Evolutionary conservation across 2,888 invertebrate species (phyloP).

Genomic region (Polia nebulosa): DNA sequence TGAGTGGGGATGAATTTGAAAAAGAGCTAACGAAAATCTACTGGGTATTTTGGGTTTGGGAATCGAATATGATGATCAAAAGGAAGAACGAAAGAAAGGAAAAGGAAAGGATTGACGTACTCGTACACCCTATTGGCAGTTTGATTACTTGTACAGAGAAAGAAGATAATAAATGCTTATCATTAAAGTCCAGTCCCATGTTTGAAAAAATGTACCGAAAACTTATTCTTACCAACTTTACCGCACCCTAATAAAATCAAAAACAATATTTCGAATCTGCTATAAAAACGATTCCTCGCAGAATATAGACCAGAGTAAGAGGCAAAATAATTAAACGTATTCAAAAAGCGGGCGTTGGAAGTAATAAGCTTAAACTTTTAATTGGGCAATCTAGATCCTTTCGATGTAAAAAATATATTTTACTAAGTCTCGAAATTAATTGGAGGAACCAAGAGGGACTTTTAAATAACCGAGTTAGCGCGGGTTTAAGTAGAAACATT

Average conservation of each 20-base stretch:
- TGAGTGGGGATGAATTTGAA: background rate
- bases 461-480: slow-evolving; percentile 62
- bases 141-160: background rate
- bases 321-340: slow-evolving; percentile 76
- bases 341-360: slow-evolving; percentile 71
- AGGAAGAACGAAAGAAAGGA: too few species aligned
- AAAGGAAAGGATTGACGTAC: background rate
- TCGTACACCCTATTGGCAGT: background rate
- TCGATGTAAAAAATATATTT: slow-evolving; percentile 66
- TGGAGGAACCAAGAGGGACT: slow-evolving; percentile 62
- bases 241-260: slow-evolving; percentile 20
- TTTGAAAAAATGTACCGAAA: background rate
- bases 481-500: slow-evolving; percentile 49
- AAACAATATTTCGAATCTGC: slow-evolving; percentile 45
- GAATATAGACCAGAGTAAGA: slow-evolving; percentile 58
- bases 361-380: slow-evolving; percentile 78
- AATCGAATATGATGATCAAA: background rate
- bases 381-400: slow-evolving; percentile 75
- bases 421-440: slow-evolving; percentile 67
- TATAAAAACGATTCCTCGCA: slow-evolving; percentile 46
- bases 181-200: background rate
- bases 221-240: background rate
- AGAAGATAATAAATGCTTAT: background rate
- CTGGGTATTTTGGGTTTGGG: background rate
- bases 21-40: background rate